These are phyloP conservation scores for Coelopa frigida DNA, from an alignment of 1,140 invertebrate species.

Conservation along the genomic window DNA sequence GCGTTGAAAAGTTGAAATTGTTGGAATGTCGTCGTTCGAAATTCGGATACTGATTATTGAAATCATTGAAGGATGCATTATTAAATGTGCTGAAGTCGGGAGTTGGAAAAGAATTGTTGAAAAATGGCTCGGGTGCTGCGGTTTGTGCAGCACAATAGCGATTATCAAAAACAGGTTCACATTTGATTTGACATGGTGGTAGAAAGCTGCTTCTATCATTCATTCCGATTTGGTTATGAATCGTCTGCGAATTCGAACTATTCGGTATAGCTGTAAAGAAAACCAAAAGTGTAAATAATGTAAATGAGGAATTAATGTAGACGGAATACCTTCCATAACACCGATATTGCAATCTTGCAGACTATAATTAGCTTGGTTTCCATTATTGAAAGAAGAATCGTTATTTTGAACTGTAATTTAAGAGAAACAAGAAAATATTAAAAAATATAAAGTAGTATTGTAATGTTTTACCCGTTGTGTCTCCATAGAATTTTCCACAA, in stretches of 20 bases:
- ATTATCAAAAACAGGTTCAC: background rate
- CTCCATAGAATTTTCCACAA: constrained; percentile 34
- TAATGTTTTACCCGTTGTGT: constrained; percentile 1
- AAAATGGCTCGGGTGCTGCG: background rate
- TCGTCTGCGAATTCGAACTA: background rate
- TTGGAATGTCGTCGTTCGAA: no score
- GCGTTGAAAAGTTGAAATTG: no score
- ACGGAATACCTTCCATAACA: constrained; percentile 31
- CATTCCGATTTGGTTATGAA: background rate
- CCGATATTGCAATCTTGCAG: constrained; percentile 36
- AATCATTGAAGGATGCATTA: no score
- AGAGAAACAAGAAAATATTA: background rate
- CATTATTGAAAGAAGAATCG: no score
- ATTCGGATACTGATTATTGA: no score
- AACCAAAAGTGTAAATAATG: background rate
- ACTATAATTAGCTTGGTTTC: constrained; percentile 28
- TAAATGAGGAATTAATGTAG: background rate
- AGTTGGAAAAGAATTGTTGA: no score
- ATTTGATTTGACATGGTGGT: background rate
- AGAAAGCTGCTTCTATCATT: no score
- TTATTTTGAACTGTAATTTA: background rate
- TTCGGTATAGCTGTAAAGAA: background rate
- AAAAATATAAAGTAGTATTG: background rate
- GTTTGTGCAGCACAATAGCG: background rate
- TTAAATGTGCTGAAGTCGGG: no score